phyloP scores from a whole-genome alignment of 2,888 invertebrate genomes.

The Drosophila gaucha region DNA sequence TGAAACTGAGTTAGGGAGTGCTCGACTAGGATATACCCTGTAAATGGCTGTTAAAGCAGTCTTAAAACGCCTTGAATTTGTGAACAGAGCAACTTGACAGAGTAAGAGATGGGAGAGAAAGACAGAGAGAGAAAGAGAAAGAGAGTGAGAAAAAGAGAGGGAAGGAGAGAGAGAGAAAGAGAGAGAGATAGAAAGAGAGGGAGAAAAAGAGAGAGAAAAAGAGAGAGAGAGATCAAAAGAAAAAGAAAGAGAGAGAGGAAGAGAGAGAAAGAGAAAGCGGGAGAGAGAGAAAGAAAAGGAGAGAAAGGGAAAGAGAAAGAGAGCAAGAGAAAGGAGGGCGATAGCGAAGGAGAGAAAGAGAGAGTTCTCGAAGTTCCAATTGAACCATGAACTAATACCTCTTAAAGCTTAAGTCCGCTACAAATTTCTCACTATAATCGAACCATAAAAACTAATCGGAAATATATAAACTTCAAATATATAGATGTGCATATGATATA shows the following conservation, averaged over 20 bases:
- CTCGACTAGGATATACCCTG: neutral
- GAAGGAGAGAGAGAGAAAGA: no score
- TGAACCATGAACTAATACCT: no score
- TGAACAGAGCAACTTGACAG: no score
- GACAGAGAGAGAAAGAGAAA: no score
- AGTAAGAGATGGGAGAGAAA: no score
- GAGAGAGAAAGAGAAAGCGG: neutral
- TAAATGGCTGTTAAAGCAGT: neutral
- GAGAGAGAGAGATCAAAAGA: no score
- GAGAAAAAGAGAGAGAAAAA: neutral
- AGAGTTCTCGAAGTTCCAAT: no score
- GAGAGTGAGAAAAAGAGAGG: no score
- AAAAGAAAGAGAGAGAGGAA: no score
- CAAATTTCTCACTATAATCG: neutral
- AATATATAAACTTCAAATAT: no score
- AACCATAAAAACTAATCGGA: neutral
- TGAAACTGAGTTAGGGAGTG: neutral
- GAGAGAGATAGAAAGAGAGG: neutral
- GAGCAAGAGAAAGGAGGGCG: neutral
- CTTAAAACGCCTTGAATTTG: no score
- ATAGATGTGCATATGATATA: neutral
- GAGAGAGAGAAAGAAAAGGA: neutral
- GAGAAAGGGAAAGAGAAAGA: neutral
- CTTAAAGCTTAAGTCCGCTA: no score
- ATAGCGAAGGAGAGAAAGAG: neutral